phyloP scores from a whole-genome alignment of 2,888 invertebrate genomes.

The Dorcus parallelipipedus region DNA sequence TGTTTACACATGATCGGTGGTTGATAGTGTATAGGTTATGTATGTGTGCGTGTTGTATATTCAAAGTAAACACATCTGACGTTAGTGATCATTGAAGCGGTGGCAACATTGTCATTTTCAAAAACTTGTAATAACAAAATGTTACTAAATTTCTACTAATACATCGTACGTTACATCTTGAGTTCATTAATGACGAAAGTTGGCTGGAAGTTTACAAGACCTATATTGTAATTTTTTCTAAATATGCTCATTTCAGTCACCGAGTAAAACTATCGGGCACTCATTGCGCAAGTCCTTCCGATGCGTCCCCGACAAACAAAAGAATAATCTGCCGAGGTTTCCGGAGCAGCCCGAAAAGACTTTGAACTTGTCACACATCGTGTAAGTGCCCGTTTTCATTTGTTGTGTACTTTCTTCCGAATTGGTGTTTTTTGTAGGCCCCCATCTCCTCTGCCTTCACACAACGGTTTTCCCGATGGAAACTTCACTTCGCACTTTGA shows the following conservation, averaged over 20 bases:
- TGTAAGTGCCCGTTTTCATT: conserved; percentile 60
- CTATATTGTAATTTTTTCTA: too few relatives aligned
- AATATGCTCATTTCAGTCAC: conserved; percentile 60
- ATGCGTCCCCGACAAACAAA: conserved; percentile 90
- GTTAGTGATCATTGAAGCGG: too few relatives aligned
- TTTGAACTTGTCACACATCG: conserved; percentile 92
- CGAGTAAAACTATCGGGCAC: conserved; percentile 95
- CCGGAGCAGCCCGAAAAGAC: conserved; percentile 94
- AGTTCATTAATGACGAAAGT: too few relatives aligned
- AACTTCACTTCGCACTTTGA: conserved; percentile 64
- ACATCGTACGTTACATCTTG: too few relatives aligned
- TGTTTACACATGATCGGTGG: too few relatives aligned
- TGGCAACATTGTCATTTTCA: too few relatives aligned
- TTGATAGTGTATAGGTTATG: too few relatives aligned
- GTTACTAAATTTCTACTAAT: too few relatives aligned
- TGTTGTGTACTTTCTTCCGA: neutral
- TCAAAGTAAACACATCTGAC: too few relatives aligned
- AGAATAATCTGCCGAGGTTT: conserved; percentile 79
- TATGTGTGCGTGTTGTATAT: too few relatives aligned
- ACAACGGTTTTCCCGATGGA: conserved; percentile 87
- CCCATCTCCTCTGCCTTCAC: conserved; percentile 88
- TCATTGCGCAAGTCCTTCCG: conserved; percentile 95
- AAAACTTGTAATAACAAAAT: too few relatives aligned
- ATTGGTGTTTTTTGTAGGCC: conserved; percentile 57
- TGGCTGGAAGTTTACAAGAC: too few relatives aligned